A percentile compares a stretch with the other conserved stretches of the same genome.
These are phyloP conservation scores for Potorous gilbertii DNA, from an alignment of 2,797 vertebrate genomes.

Conservation along the genomic window DNA sequence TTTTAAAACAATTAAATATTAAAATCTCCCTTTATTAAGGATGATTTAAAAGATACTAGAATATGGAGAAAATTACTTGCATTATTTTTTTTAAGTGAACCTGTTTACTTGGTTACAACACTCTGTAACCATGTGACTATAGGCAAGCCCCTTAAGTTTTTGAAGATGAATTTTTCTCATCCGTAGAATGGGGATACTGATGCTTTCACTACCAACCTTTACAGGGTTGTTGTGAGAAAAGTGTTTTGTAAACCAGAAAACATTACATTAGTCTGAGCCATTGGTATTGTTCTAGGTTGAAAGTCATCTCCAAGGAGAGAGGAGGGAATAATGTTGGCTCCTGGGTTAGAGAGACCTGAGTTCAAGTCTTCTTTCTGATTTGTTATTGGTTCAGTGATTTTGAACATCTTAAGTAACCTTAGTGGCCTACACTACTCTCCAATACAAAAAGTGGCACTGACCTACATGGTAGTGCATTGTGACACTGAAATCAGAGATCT, in stretches of 20 bases:
- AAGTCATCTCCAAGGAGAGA: background rate
- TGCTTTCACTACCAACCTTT: background rate
- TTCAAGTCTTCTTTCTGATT: background rate
- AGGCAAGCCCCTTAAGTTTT: background rate
- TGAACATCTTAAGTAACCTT: background rate
- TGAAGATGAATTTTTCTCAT: background rate
- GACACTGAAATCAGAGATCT: background rate
- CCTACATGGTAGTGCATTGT: background rate
- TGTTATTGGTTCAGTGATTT: background rate
- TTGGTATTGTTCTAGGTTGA: background rate
- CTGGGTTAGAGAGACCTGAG: background rate
- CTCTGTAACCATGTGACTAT: background rate
- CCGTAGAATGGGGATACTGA: background rate
- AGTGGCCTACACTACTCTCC: background rate
- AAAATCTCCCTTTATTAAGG: background rate
- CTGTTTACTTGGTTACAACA: background rate
- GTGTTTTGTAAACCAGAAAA: background rate
- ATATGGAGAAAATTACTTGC: background rate
- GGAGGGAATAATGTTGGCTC: background rate
- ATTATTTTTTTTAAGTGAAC: background rate
- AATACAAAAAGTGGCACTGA: background rate
- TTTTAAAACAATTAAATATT: background rate
- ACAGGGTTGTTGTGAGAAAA: background rate
- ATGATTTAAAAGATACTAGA: background rate
- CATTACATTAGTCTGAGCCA: background rate